Evolutionary conservation across 2,113 vertebrate species (phyloP).

Genomic region (Blennius ocellaris): DNA sequence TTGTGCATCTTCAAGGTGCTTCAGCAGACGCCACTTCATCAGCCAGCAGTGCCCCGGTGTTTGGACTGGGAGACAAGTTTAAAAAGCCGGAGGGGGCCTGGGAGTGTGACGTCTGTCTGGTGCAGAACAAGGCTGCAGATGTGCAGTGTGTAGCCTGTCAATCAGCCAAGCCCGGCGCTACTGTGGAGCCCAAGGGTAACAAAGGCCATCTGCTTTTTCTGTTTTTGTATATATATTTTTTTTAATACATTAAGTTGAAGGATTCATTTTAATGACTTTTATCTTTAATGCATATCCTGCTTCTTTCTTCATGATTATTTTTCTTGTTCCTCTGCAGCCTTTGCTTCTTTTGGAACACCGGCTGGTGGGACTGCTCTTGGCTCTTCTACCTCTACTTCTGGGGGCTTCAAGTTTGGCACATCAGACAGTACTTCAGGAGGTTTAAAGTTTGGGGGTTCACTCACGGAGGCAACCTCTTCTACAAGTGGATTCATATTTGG

Average conservation of each 20-base stretch:
- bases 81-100: slow-evolving; percentile 92
- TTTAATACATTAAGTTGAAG: too few species aligned
- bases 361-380: slow-evolving; percentile 78
- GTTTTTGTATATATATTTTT: too few species aligned
- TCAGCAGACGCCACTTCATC: slow-evolving; percentile 52
- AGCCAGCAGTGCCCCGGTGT: slow-evolving; percentile 74
- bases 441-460: slow-evolving; percentile 87
- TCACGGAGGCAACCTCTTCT: slow-evolving; percentile 59
- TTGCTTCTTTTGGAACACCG: slow-evolving; percentile 75
- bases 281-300: background rate
- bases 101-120: slow-evolving; percentile 90
- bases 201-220: background rate
- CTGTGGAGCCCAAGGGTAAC: slow-evolving; percentile 89
- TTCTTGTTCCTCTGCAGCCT: slow-evolving; percentile 30
- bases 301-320: background rate
- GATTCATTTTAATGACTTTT: background rate
- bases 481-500: slow-evolving; percentile 79
- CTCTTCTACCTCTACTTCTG: slow-evolving; percentile 68
- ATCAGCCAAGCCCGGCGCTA: slow-evolving; percentile 88
- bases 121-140: slow-evolving; percentile 90
- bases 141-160: slow-evolving; percentile 91
- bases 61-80: slow-evolving; percentile 91
- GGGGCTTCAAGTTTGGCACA: slow-evolving; percentile 89
- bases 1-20: slow-evolving; percentile 32
- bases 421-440: slow-evolving; percentile 60